Evolutionary conservation across 1,140 invertebrate species (phyloP), one percentile per base, ranked within the genome.

Genomic region (Drosophila kepulauana): DNA sequence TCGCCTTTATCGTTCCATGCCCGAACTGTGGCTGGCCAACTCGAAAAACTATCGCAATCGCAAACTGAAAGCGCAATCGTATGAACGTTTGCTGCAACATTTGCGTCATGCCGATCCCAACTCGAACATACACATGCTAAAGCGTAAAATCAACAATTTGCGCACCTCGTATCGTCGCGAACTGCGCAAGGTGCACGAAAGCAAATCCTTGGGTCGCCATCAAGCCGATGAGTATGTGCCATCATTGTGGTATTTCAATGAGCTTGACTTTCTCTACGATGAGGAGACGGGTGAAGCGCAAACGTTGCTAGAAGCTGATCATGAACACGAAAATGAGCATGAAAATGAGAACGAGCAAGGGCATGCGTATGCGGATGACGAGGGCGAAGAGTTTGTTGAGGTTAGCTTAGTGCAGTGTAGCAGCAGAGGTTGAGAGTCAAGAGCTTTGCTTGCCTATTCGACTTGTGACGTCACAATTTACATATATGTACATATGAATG

Each of bases 111-210:
- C 10, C 2, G 78, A 88, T 33, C 45, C 54, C 1, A 5, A 48
- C 5, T 75, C 75, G 1, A 88, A 89, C 33, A 76, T 73, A 0
- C 75, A 89, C 13, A 67, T 77, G 49, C 54, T 88, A 0, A 88
- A 88, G 54, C 61, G 85, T 0, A 88, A 88, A 33, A 88, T 88
- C 1, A 88, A 88, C 71, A 89, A 84, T 70, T 43, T 88, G 2
- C 81, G 85, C 2, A 84, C 81, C 11, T 85, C 85, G 15, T 88
- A 85, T 10, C 81, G 85, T 0, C 63, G 85, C 4, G 85, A 88
- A 59, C 45, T 89, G 35, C 71, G 85, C 0, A 88, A 88, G 38
- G 73, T 88, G 6, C 16, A 73, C 2, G 49, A 59, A 0, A 88
- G 70, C 13, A 58, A 58, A 4, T 11, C 54, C n/a, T 3, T 45